phyloP scores from a whole-genome alignment of 2,113 vertebrate species.

The Caloenas nicobarica region DNA sequence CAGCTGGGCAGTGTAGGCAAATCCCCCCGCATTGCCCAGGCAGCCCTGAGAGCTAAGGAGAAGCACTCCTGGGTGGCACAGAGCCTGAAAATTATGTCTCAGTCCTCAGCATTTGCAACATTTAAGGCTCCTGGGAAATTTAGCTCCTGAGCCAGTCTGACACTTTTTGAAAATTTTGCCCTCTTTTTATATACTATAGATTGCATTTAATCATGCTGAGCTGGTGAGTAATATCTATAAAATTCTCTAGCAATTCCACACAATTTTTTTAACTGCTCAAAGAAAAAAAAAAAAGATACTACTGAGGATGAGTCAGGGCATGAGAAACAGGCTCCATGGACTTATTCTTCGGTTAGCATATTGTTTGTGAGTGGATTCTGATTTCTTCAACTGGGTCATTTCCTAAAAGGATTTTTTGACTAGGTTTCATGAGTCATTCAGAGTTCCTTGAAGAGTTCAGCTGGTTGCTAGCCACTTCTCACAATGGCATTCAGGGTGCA shows the following conservation, averaged over 20 bases:
- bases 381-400: constrained; percentile 12
- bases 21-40: background rate
- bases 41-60: background rate
- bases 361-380: background rate
- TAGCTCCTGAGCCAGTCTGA: background rate
- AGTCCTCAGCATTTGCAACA: background rate
- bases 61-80: background rate
- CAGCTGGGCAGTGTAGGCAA: background rate
- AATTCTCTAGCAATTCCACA: background rate
- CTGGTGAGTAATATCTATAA: constrained; percentile 18
- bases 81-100: background rate
- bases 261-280: background rate
- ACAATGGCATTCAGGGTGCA: background rate
- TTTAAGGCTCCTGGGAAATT: constrained; percentile 16
- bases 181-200: background rate
- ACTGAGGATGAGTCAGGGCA: constrained; percentile 4
- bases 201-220: constrained; percentile 20
- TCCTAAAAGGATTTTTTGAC: background rate
- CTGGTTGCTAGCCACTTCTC: background rate
- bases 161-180: background rate
- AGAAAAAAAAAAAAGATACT: background rate
- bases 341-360: constrained; percentile 5
- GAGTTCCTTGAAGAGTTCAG: background rate
- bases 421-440: background rate
- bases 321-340: background rate